Percentiles rank a stretch among this genome's conserved stretches.
Conservation (phyloP, 2,888 invertebrate genomes). For the Priapulus caudatus region DNA sequence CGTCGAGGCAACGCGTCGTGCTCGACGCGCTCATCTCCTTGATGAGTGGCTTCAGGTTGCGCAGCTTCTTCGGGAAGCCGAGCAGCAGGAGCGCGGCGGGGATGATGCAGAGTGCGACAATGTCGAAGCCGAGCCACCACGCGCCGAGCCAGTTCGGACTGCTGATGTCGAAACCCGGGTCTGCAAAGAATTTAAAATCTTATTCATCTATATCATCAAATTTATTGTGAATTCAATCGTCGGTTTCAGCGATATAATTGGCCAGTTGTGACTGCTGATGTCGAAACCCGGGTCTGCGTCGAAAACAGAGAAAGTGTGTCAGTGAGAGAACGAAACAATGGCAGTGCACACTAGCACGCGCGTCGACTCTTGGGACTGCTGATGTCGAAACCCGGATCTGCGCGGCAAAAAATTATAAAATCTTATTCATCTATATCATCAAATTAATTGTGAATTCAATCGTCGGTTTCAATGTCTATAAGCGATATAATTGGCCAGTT, state of each 20-base stretch:
- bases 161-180: neutral
- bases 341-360: neutral
- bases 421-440: too few species aligned
- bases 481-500: neutral
- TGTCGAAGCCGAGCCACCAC: neutral
- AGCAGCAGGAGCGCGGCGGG: neutral
- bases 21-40: neutral
- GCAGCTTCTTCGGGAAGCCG: neutral
- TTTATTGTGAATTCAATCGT: too few species aligned
- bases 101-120: neutral
- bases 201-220: too few species aligned
- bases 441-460: too few species aligned
- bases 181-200: too few species aligned
- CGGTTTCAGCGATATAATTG: too few species aligned
- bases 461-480: too few species aligned
- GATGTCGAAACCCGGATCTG: neutral
- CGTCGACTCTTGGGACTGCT: neutral
- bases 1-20: neutral
- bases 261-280: neutral
- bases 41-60: neutral
- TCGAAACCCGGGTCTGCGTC: neutral
- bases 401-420: too few species aligned
- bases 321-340: too few species aligned
- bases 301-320: too few species aligned
- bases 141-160: constrained; percentile 1